Evolutionary conservation across 2,888 invertebrate genomes (phyloP), one percentile per base, ranked within the genome.

Genomic region (Bellardia pandia): DNA sequence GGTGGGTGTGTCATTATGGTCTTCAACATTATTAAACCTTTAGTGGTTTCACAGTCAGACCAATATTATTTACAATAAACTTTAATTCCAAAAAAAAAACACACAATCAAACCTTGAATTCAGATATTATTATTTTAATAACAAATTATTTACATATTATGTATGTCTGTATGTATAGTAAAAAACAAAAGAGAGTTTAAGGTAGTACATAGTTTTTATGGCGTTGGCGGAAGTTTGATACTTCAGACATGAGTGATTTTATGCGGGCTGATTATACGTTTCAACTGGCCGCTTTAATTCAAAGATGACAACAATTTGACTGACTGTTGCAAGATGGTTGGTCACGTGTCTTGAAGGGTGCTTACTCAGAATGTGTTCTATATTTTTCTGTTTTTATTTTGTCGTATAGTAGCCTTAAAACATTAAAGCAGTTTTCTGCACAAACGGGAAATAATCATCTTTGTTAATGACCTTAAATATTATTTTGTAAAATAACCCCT

Each of bases 201-300:
- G 60, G 37, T 69, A 80, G 16, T 56, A 74, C 69, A 69, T 71
- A 72, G 60, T 81, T 69, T 87, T 68, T 62, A 81, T 45, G 60
- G 82, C 87, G 87, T 87, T 85, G 87, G 78, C 87, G 87, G 87
- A 87, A 87, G 87, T 87, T 87, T 85, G 75, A 87, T 87, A 87
- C 87, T 87, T 87, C 85, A 87, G 69, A 79, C 87, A 75, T 85
- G 87, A 87, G 87, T 87, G 87, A 87, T 85, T 87, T 87, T 77
- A 87, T 87, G 87, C 87, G 87, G 87, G 87, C 87, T 85, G 87
- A 87, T 80, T 84, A 82, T 75, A 86, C 33, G 71, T 86, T 83
- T 77, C 79, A 75, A 66, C 42, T 30, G 68, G 45, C 48, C 58
- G 30, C 51, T n/a, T 76, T 81, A 56, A 66, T 53, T 3, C 30